Evolutionary conservation across 92 coral and sea anemone species (phyloP).

Genomic region (Blastomussa wellsi): DNA sequence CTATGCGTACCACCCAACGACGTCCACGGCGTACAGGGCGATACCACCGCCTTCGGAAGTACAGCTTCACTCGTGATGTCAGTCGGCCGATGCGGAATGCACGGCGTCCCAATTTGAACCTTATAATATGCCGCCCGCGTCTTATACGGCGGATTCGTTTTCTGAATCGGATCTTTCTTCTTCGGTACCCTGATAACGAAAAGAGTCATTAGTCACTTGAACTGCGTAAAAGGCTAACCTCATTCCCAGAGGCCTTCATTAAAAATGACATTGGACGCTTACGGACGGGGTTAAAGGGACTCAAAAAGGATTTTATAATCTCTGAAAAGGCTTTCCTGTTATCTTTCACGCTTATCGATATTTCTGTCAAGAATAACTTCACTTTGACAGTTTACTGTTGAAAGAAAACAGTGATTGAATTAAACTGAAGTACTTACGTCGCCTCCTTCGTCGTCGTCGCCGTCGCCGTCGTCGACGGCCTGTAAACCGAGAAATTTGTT

Average conservation of each 20-base stretch:
- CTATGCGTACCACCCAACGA: constrained; percentile 9
- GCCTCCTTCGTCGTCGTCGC: background rate
- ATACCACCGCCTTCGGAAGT: constrained; percentile 31
- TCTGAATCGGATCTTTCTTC: constrained; percentile 12
- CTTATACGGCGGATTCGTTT: constrained; percentile 14
- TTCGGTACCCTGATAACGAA: constrained; percentile 17
- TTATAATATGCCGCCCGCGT: constrained; percentile 11
- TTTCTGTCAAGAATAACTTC: background rate
- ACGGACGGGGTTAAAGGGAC: background rate
- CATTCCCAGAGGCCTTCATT: background rate
- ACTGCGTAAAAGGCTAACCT: too few species aligned
- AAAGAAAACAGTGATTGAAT: background rate
- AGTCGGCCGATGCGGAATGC: background rate
- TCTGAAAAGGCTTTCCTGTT: too few species aligned
- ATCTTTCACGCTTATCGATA: background rate
- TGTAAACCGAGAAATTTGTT: background rate
- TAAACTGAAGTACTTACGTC: constrained; percentile 3
- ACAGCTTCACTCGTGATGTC: constrained; percentile 20
- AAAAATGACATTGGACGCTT: background rate
- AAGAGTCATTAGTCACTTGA: background rate
- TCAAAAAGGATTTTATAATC: too few species aligned
- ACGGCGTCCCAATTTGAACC: constrained; percentile 1
- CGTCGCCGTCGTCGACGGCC: constrained; percentile 33
- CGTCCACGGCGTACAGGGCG: constrained; percentile 37
- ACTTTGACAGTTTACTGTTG: background rate